A percentile compares a stretch with the other conserved stretches of the same genome.
Evolutionary conservation across 2,113 vertebrate species (phyloP).

Genomic region (Brienomyrus brachyistius): DNA sequence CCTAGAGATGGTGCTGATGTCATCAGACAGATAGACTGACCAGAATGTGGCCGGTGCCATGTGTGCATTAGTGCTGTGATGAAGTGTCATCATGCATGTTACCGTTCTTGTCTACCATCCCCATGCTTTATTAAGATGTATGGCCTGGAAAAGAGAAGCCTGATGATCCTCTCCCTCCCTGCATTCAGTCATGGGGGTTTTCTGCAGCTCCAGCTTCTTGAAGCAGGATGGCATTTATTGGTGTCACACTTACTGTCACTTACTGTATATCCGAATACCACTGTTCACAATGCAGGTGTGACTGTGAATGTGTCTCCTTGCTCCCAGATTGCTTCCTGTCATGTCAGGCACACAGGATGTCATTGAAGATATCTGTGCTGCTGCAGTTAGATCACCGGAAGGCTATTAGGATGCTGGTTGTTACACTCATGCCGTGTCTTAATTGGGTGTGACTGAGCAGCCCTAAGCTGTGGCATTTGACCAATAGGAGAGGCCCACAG

Average conservation of each 20-base stretch:
- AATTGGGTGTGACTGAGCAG: background rate
- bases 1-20: slow-evolving; percentile 47
- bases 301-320: background rate
- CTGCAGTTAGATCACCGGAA: background rate
- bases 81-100: background rate
- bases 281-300: background rate
- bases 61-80: background rate
- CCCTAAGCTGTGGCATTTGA: background rate
- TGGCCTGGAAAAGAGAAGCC: background rate
- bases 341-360: background rate
- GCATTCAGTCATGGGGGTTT: background rate
- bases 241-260: background rate
- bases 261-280: background rate
- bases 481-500: background rate
- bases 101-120: background rate
- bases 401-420: background rate
- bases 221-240: background rate
- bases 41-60: background rate
- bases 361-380: background rate
- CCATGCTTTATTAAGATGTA: slow-evolving; percentile 7
- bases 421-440: background rate
- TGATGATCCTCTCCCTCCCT: background rate
- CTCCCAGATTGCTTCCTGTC: background rate
- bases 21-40: slow-evolving; percentile 28
- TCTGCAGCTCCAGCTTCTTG: background rate